Evolutionary conservation across 2,888 invertebrate species (phyloP), one percentile per base, ranked within the genome.

Genomic region (Drosophila cracens): DNA sequence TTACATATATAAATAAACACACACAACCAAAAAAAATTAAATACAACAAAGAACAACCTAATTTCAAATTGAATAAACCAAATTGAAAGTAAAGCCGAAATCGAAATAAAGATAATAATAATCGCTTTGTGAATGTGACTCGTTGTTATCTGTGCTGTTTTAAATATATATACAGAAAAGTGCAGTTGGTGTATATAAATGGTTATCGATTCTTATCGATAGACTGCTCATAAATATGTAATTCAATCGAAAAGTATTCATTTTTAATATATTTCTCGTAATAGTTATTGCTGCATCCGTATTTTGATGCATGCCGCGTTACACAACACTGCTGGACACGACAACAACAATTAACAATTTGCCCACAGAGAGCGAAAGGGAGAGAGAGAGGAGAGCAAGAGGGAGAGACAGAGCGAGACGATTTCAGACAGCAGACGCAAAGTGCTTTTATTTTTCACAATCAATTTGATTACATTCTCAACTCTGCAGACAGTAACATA

Each of bases 1-100:
- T 71, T 77, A 57, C 75, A 67, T 79, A 67, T 52, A 77, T 53
- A 66, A 70, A 74, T 74, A 66, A 53, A 77, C 65, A 66, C 59
- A 78, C 57, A 70, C 58, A 64, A 49, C 56, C 8, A 46, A 25
- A 25, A 25, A 25, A 18, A 8, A 46, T 7, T 7, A 46, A 10
- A n/a, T 8, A 48, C 48, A 57, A 52, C 54, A 62, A 76, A 68
- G 58, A 71, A 57, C 13, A 61, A 68, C 49, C 60, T 48, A 40
- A 78, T 62, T 43, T 63, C 31, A 74, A 76, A 65, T 61, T 60
- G 46, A 75, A 76, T 60, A 65, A 77, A 79, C 64, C 65, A 62
- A 74, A 34, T 43, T 40, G 27, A 48, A 73, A 64, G 48, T 11
- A 54, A 68, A 53, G 18, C 66, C 13, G 43, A 21, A 63, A 60